Evolutionary conservation across 2,797 vertebrate genomes (phyloP).

Genomic region (Microctenopoma steveboyesi): DNA sequence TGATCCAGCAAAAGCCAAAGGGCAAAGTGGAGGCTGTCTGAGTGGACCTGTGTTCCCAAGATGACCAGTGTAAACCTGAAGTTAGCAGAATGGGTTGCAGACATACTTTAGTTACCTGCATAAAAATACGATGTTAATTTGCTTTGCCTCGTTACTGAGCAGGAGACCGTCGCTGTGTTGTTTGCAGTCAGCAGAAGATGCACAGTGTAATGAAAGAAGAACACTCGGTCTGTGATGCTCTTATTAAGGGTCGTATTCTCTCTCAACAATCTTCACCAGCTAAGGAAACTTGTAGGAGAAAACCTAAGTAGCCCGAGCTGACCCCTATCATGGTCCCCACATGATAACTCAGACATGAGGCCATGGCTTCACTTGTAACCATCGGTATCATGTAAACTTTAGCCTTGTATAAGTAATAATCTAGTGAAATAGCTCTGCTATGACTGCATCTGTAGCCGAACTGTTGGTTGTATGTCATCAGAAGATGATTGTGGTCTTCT

Average conservation of each 20-base stretch:
- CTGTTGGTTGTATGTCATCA: conserved; percentile 1
- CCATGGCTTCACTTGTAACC: neutral
- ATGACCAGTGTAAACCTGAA: neutral
- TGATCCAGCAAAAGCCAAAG: conserved; percentile 13
- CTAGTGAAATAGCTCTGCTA: neutral
- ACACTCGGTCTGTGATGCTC: neutral
- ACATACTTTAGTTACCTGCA: too few species aligned
- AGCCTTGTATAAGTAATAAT: too few species aligned
- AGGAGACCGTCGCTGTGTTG: too few species aligned
- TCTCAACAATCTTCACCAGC: too few species aligned
- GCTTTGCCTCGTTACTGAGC: too few species aligned
- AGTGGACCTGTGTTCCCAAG: conserved; percentile 41
- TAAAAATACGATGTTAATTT: too few species aligned
- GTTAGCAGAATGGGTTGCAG: too few species aligned
- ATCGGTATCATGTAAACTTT: neutral
- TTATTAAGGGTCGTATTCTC: neutral
- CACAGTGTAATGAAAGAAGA: neutral
- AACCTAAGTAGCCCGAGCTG: neutral
- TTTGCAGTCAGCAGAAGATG: too few species aligned
- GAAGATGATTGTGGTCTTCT: conserved; percentile 5
- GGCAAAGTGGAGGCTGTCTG: conserved; percentile 22
- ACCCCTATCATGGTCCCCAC: neutral
- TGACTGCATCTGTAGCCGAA: conserved; percentile 6
- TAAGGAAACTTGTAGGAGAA: neutral
- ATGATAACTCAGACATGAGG: neutral